Evolutionary conservation across 2,113 vertebrate species (phyloP).

Genomic region (Sapajus apella): DNA sequence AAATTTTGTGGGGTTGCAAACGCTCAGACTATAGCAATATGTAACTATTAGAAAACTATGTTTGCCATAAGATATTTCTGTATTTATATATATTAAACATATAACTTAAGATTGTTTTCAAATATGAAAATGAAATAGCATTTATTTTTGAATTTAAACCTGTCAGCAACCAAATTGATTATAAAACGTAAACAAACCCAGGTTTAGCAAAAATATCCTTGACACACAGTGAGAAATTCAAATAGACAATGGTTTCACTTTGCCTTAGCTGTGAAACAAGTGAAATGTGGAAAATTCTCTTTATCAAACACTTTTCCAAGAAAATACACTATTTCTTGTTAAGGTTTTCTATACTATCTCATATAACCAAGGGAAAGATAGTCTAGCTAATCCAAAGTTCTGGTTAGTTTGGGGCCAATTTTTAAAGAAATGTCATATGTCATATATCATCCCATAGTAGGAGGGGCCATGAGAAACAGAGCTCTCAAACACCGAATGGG

Average conservation of each 20-base stretch:
- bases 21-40: background rate
- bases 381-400: background rate
- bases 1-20: background rate
- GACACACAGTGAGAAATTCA: background rate
- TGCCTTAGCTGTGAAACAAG: background rate
- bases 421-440: background rate
- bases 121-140: background rate
- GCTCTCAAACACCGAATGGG: no score
- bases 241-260: background rate
- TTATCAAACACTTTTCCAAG: background rate
- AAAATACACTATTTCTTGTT: background rate
- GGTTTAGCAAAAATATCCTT: slow-evolving; percentile 13
- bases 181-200: background rate
- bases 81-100: background rate
- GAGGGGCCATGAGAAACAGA: no score
- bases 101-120: background rate
- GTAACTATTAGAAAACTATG: background rate
- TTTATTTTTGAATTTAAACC: slow-evolving; percentile 19
- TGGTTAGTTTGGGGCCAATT: background rate
- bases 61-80: background rate
- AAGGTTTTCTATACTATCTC: background rate
- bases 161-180: background rate
- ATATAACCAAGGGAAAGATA: background rate
- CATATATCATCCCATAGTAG: background rate
- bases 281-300: background rate